phyloP scores from a whole-genome alignment of 2,113 vertebrate genomes.

The Leiothrix lutea region DNA sequence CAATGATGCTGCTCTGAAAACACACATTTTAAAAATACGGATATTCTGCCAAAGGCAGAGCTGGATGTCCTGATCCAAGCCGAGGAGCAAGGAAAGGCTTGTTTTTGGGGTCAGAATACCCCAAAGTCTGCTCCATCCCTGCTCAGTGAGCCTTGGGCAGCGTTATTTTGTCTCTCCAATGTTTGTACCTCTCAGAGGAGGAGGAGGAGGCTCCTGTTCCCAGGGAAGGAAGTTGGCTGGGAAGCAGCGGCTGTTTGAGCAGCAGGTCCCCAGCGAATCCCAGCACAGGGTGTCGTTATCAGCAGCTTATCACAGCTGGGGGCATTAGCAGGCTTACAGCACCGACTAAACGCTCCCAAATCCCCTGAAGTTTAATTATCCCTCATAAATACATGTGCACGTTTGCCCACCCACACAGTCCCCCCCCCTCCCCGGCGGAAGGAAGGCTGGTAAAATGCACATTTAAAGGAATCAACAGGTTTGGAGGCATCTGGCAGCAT shows the following conservation, averaged over 20 bases:
- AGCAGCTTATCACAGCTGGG: slow-evolving; percentile 60
- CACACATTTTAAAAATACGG: accelerated
- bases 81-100: neutral
- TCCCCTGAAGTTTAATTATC: slow-evolving; percentile 68
- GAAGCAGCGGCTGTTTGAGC: neutral
- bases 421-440: neutral
- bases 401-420: neutral
- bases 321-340: slow-evolving; percentile 61
- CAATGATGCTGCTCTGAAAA: neutral
- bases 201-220: neutral
- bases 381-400: slow-evolving; percentile 31
- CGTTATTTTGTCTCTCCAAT: neutral
- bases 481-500: neutral
- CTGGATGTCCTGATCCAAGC: neutral
- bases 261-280: slow-evolving; percentile 28
- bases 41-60: neutral
- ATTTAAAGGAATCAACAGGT: slow-evolving; percentile 20
- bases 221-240: neutral
- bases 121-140: neutral
- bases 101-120: neutral
- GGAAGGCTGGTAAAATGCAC: neutral
- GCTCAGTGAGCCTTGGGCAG: neutral
- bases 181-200: neutral
- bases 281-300: slow-evolving; percentile 50
- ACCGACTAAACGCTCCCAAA: slow-evolving; percentile 47